Conservation (phyloP, 2,888 invertebrate species). For the Conomelus anceps region DNA sequence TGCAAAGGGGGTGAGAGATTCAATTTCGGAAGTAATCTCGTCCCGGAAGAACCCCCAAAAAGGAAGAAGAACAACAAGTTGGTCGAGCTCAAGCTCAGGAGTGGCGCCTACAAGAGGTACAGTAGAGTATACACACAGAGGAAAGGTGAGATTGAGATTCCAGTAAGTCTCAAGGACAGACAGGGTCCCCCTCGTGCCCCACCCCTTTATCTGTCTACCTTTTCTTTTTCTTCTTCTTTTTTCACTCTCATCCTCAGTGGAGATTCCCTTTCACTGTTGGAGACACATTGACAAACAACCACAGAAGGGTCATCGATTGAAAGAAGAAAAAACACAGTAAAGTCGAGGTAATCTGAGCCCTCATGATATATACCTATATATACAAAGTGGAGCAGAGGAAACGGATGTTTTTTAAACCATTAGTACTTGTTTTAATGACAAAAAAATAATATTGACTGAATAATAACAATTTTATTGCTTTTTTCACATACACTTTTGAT, state of each 20-base stretch:
- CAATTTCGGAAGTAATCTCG: conserved; percentile 4
- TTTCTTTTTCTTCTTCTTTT: too few relatives aligned
- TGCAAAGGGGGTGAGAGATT: neutral
- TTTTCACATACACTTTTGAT: too few relatives aligned
- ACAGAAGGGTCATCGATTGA: neutral
- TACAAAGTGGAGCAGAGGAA: neutral
- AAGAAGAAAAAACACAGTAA: neutral
- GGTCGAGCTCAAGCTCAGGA: neutral
- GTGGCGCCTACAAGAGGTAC: neutral
- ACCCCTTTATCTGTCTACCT: neutral
- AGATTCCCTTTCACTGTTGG: neutral
- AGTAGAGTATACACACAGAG: neutral
- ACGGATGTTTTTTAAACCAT: too few relatives aligned
- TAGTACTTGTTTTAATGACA: too few relatives aligned
- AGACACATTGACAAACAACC: neutral
- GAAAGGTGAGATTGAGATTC: neutral
- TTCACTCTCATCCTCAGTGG: too few relatives aligned
- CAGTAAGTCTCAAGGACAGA: neutral
- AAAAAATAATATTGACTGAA: too few relatives aligned
- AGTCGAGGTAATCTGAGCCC: neutral
- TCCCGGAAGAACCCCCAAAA: neutral
- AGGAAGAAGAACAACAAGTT: neutral
- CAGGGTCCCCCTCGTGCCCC: neutral
- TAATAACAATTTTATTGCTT: too few relatives aligned
- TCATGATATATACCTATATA: too few relatives aligned